Evolutionary conservation across 2,113 vertebrate genomes (phyloP).

Genomic region (Crotalus tigris): DNA sequence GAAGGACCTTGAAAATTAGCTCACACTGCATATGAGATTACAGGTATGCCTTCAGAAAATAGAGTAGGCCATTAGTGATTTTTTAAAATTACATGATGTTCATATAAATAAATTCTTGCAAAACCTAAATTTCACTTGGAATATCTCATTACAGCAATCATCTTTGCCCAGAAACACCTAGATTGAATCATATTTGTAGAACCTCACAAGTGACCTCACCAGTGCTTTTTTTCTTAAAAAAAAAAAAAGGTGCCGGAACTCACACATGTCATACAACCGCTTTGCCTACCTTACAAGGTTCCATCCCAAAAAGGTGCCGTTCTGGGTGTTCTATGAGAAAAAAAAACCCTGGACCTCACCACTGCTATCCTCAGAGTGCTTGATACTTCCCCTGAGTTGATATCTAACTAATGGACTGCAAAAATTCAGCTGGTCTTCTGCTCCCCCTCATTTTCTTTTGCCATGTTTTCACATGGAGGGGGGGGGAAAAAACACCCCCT

Average conservation of each 20-base stretch:
- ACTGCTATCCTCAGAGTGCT: neutral
- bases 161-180: neutral
- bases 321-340: too few relatives aligned
- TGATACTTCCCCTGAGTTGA: neutral
- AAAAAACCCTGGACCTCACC: neutral
- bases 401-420: neutral
- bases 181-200: neutral
- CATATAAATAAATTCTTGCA: neutral
- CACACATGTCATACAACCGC: too few relatives aligned
- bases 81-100: neutral
- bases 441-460: neutral
- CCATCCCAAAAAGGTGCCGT: too few relatives aligned
- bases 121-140: neutral
- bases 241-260: too few relatives aligned
- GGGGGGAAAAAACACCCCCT: neutral
- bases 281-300: too few relatives aligned
- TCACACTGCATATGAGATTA: conserved; percentile 7
- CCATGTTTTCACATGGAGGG: neutral
- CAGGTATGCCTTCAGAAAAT: neutral
- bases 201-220: neutral
- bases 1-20: conserved; percentile 33
- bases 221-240: neutral
- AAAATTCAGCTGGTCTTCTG: neutral
- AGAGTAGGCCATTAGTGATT: neutral
- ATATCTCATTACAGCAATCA: neutral